Percentiles rank a stretch among this genome's conserved stretches.
Evolutionary conservation across 2,113 vertebrate species (phyloP).

Genomic region (Tursiops truncatus): DNA sequence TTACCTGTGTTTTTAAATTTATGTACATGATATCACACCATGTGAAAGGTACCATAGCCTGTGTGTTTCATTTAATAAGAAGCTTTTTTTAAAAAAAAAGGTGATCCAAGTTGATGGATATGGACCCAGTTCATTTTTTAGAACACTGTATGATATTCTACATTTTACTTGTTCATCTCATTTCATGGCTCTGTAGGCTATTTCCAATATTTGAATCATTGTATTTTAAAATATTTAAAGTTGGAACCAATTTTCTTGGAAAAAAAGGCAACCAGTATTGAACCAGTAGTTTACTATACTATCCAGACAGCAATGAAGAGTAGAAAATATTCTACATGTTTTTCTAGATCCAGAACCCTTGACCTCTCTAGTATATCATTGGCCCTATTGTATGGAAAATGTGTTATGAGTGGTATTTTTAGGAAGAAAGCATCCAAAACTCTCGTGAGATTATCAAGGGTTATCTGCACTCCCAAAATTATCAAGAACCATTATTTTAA

Average conservation of each 20-base stretch:
- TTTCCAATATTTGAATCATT: not conserved
- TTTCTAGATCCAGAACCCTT: not conserved
- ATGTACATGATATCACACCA: not conserved
- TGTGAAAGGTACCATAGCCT: not conserved
- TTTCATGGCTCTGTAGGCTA: not conserved
- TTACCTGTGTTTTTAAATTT: not conserved
- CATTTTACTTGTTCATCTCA: not conserved
- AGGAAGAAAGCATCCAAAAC: not conserved
- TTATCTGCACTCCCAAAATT: not conserved
- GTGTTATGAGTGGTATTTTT: not conserved
- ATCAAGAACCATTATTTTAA: not conserved
- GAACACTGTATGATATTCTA: not conserved
- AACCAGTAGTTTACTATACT: not conserved
- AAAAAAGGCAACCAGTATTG: not conserved
- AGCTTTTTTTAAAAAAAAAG: not conserved
- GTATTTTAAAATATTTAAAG: conserved; percentile 41
- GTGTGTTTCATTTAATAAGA: not conserved
- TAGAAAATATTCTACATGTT: not conserved
- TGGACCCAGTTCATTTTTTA: not conserved
- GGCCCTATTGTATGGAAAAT: not conserved
- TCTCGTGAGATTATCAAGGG: not conserved
- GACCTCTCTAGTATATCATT: too few species aligned
- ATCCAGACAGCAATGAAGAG: not conserved
- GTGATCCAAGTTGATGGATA: not conserved
- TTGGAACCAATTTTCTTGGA: not conserved